Evolutionary conservation across 2,888 invertebrate species (phyloP), one percentile per base, ranked within the genome.

Genomic region (Lamellibrachia columna): DNA sequence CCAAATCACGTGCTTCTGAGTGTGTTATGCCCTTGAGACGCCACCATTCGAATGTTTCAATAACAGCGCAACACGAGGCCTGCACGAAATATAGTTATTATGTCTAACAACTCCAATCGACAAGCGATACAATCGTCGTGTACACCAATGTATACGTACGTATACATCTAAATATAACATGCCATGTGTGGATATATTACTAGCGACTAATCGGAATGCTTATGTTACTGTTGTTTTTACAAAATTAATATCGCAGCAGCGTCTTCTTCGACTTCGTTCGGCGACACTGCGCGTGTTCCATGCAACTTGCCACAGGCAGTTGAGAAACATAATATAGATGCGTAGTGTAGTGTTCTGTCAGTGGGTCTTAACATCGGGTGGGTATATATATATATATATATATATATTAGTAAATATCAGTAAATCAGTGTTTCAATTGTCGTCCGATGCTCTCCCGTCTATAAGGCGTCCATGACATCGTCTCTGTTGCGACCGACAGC

Each of bases 401-500:
- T 93, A 92, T 90, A 60, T 93, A 22, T 92, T 75, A 11, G 52
- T 92, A 90, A 92, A 60, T 92, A 92, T 92, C 53, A 58, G 90
- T 92, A 91, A 90, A 92, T 22, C 92, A n/a, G 90, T 90, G 90
- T 22, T 92, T 90, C 93, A 92, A 1, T 92, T 90, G 52, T 90
- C 90, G 52, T 90, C 40, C 11, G 15, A 40, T 91, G 91, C 91
- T 28, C 52, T 92, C 55, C 53, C 7, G 22, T 52, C 90, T 58
- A 92, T 92, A 92, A 94, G 7, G 94, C 94, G 90, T 93, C 94
- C 4, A 94, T 93, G 58, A 94, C 91, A 52, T 94, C 94, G 7
- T 94, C 95, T 8, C 92, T 93, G 92, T 95, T 95, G 93, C 95
- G 95, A 15, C 96, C 96, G 92, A 96, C 95, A 75, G 96, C 96